These are phyloP conservation scores for Polypedilum vanderplanki DNA, from an alignment of 1,140 invertebrate species.

Conservation along the genomic window DNA sequence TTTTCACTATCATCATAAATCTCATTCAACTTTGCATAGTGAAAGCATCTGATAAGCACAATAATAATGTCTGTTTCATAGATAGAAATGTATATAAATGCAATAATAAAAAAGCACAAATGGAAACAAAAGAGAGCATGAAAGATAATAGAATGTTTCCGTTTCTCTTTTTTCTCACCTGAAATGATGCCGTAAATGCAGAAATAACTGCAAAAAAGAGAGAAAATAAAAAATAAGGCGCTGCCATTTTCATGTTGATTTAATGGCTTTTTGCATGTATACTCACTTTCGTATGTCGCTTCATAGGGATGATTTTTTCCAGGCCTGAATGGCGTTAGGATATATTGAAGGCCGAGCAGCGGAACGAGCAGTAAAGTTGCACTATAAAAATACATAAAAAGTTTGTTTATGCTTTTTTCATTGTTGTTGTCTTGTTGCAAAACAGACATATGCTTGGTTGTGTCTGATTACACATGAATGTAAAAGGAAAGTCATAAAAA, in stretches of 20 bases:
- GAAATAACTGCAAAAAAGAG: slow-evolving; percentile 47
- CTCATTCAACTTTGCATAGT: too few species aligned
- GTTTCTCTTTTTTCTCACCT: slow-evolving; percentile 52
- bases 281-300: slow-evolving; percentile 64
- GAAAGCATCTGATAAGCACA: too few species aligned
- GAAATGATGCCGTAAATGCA: slow-evolving; percentile 78
- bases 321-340: slow-evolving; percentile 84
- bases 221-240: neutral
- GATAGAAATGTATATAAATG: too few species aligned
- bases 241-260: neutral
- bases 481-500: slow-evolving; percentile 22
- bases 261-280: neutral
- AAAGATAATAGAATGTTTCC: too few species aligned
- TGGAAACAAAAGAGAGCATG: too few species aligned
- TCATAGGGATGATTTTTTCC: slow-evolving; percentile 60
- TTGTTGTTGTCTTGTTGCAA: too few species aligned
- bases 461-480: neutral
- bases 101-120: too few species aligned
- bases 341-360: slow-evolving; percentile 73
- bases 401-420: too few species aligned
- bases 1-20: too few species aligned
- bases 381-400: slow-evolving; percentile 44
- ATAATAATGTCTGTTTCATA: too few species aligned
- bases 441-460: too few species aligned
- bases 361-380: slow-evolving; percentile 83